These are phyloP conservation scores for Drosophila navojoa DNA, from an alignment of 1,140 invertebrate species.

Conservation along the genomic window DNA sequence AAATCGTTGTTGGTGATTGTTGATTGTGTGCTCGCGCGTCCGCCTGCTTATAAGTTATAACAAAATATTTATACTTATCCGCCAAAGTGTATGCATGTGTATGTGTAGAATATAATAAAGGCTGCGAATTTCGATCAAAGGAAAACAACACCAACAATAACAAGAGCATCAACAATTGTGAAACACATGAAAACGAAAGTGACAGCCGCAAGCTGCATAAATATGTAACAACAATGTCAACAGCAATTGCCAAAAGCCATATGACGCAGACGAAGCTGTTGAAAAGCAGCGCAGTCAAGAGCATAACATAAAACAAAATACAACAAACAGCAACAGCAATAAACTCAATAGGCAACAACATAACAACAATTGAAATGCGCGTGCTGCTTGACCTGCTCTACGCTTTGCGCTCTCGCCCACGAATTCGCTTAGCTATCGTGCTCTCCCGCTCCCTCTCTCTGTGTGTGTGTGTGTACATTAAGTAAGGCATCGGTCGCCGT, in stretches of 20 bases:
- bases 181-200: slow-evolving; percentile 62
- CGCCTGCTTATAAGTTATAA: slow-evolving; percentile 18
- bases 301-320: slow-evolving; percentile 26
- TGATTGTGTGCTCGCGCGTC: slow-evolving; percentile 17
- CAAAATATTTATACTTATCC: slow-evolving; percentile 41
- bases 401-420: slow-evolving; percentile 54
- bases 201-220: slow-evolving; percentile 50
- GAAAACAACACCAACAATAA: slow-evolving; percentile 39
- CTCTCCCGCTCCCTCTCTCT: slow-evolving; percentile 23
- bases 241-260: slow-evolving; percentile 37
- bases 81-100: slow-evolving; percentile 11
- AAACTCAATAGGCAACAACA: background rate
- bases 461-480: slow-evolving; percentile 33
- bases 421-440: slow-evolving; percentile 13
- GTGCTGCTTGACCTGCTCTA: slow-evolving; percentile 65
- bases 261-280: slow-evolving; percentile 23
- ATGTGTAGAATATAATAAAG: slow-evolving; percentile 54
- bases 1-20: background rate
- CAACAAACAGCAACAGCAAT: slow-evolving; percentile 14
- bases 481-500: slow-evolving; percentile 47
- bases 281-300: slow-evolving; percentile 30
- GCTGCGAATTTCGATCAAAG: slow-evolving; percentile 53
- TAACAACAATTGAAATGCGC: slow-evolving; percentile 54
- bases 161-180: slow-evolving; percentile 44
- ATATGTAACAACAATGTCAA: slow-evolving; percentile 71